These are phyloP conservation scores for Ramazzottius varieornatus DNA, from an alignment of 2,888 invertebrate species.

Conservation along the genomic window DNA sequence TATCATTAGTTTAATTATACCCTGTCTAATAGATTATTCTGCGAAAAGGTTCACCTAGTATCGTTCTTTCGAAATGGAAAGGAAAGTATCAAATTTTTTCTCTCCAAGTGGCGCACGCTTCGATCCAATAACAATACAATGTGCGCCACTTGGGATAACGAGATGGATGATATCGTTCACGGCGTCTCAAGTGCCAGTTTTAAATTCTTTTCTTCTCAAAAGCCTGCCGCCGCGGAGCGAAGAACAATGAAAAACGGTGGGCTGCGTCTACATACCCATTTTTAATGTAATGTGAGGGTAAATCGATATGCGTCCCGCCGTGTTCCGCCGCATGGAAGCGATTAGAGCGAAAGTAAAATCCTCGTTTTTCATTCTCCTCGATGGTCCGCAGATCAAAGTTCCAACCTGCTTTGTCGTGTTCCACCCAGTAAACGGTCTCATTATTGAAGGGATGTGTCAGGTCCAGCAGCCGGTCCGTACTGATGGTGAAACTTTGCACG, in stretches of 20 bases:
- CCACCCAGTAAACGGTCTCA: neutral
- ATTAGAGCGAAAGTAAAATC: neutral
- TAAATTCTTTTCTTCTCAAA: too few relatives aligned
- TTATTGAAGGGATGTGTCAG: neutral
- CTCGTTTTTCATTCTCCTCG: neutral
- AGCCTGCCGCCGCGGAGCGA: too few relatives aligned
- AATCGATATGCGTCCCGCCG: neutral
- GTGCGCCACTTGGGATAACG: too few relatives aligned
- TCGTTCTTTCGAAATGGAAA: too few relatives aligned
- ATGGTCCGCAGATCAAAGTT: neutral
- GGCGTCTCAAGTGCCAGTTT: too few relatives aligned
- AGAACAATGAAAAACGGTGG: too few relatives aligned
- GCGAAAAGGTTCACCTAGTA: neutral
- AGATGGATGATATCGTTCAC: too few relatives aligned
- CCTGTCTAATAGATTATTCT: neutral
- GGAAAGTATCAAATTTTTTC: too few relatives aligned
- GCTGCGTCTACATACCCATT: neutral
- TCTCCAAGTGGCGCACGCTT: too few relatives aligned
- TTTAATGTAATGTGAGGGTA: neutral
- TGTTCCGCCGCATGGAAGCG: neutral
- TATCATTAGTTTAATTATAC: too few relatives aligned
- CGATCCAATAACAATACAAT: too few relatives aligned
- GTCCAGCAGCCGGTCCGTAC: neutral
- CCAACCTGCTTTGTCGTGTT: neutral
- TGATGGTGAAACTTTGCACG: too few relatives aligned